Base-by-base conservation (phyloP, 2,113 vertebrate species). In the Hiodon tergisus region DNA sequence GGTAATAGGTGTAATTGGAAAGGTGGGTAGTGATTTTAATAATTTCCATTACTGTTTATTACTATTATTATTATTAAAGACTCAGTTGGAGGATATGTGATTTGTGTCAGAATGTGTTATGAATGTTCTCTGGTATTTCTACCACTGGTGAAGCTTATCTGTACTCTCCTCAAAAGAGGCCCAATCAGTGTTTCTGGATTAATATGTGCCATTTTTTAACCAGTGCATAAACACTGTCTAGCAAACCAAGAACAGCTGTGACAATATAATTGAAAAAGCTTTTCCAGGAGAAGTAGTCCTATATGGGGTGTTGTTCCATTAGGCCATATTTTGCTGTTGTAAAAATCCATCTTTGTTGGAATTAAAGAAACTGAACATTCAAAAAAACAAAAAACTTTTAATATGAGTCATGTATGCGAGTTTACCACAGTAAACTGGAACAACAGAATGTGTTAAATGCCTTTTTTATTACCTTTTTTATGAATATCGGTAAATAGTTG, bases 401-500 rank as follows among this genome's bases (percentile, higher is more conserved):
- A 80, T 85, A n/a, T 85, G 82, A 81, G 79, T 87, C 87, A 80
- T n/a, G 83, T 84, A 52, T 58, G 71, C 80, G 81, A 82, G 84
- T 84, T 13, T 72, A 81, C 67, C 57, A 81, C 81, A 81, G 80
- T 87, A 82, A 78, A 81, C 83, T 86, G 85, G 72, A 85, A 85
- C 81, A 80, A 79, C 84, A 79, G 80, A 72, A 75, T 81, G 77
- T 80, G 72, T 14, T 58, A 58, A 8, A 48, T 78, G 77, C 55
- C 74, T 81, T 82, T 63, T 57, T 62, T 31, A 31, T 31, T 31
- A 31, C 9, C 8, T 79, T 81, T 61, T 81, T 83, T 60, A 83
- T 81, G 82, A 86, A 84, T 83, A 86, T 87, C 86, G 81, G 81
- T 83, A 83, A 31, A 31, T 86, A 88, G 85, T 81, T 82, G 85